Percentiles rank a stretch among this genome's conserved stretches.
Conservation (phyloP, 2,888 invertebrate genomes). For the Allacma fusca region DNA sequence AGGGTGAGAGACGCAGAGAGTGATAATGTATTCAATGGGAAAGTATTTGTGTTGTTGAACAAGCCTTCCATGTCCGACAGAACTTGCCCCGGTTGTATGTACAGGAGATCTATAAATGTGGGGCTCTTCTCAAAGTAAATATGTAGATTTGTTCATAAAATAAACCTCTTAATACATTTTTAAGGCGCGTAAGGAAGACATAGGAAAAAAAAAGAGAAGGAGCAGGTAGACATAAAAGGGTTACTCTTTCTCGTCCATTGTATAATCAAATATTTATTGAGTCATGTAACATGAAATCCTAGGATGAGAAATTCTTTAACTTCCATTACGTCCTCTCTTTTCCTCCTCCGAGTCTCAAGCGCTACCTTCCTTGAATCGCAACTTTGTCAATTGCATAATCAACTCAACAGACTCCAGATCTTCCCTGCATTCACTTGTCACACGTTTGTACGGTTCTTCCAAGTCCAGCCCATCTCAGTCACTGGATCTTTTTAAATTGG, state of each 20-base stretch:
- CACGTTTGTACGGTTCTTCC: no score
- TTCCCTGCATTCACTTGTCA: no score
- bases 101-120: no score
- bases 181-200: neutral
- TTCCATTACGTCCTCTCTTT: neutral
- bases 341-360: neutral
- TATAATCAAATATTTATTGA: slow-evolving; percentile 39
- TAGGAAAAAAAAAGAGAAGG: neutral
- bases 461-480: no score
- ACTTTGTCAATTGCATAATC: neutral
- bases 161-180: slow-evolving; percentile 13
- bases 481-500: no score
- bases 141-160: slow-evolving; percentile 16
- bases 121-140: neutral
- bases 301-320: slow-evolving; percentile 32
- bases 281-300: slow-evolving; percentile 20
- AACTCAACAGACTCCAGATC: no score
- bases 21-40: slow-evolving; percentile 14
- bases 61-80: neutral
- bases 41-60: slow-evolving; percentile 3
- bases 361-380: neutral
- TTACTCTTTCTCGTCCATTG: slow-evolving; percentile 19
- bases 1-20: neutral
- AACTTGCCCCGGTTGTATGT: neutral
- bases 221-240: slow-evolving; percentile 21